Base-by-base conservation (phyloP, 2,113 vertebrate species). In the Phrynosoma blainvillii region DNA sequence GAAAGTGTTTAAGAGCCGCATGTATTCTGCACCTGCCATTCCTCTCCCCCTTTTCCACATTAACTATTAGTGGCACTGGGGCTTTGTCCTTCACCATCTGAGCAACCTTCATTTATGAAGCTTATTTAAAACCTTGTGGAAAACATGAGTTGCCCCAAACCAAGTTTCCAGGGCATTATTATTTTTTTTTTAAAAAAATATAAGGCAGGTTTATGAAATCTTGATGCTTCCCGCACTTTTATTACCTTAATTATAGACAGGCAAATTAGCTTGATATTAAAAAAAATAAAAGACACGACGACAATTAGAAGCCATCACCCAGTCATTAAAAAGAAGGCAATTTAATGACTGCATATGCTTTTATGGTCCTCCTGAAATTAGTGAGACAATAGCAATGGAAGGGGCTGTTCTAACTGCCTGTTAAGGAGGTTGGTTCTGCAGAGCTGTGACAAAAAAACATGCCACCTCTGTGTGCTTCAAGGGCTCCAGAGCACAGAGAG, bases 141-240 rank as follows among this genome's bases (percentile, higher is more conserved):
- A 56, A 73, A 84, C 1, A 0, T 16, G 20, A 79, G 84, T n/a
- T 83, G 56, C 68, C 59, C 0, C 20, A 25, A 14, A 20, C 1
- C 23, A 65, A 59, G 1, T 0, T 86, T 85, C 12, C 42, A 11
- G 25, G 14, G 42, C 25, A 36, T 6, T 10, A 73, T 12, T n/a
- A n/a, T n/a, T n/a, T 73, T 62, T 47, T 7, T 47, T 40, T 88
- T 84, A 88, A 76, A 84, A 13, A 27, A 88, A 91, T 94, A 94
- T 93, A 96, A 96, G 90, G 92, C 89, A 97, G 96, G 96, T 86
- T 86, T 93, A 85, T 84, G 91, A 93, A 89, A 92, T 73, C 20
- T 95, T 88, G 93, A 95, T 93, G 89, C 90, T 85, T 89, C 89
- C 84, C 42, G 79, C 47, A 27, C 88, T 85, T 85, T 81, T 74